Conservation (phyloP, 2,888 invertebrate species). For the Hypomecis atomaria region DNA sequence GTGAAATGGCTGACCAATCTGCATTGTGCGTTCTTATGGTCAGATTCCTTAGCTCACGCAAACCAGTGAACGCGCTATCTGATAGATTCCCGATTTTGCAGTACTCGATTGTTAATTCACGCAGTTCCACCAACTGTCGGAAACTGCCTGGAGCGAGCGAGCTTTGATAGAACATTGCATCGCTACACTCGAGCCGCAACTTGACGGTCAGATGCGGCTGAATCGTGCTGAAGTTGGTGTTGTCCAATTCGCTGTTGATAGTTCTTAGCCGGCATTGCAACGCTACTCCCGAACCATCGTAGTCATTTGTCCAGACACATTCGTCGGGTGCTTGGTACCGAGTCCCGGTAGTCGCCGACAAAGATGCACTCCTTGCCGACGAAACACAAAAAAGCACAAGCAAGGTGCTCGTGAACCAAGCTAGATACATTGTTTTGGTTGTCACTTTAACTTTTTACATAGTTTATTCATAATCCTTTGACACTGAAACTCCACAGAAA, state of each 20-base stretch:
- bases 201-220: constrained; percentile 92
- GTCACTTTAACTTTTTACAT: constrained; percentile 76
- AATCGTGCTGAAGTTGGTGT: constrained; percentile 92
- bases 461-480: constrained; percentile 70
- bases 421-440: constrained; percentile 73
- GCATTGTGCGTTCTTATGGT: constrained; percentile 93
- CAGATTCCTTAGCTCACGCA: constrained; percentile 90
- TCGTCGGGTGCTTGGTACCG: constrained; percentile 93
- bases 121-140: constrained; percentile 89
- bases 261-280: constrained; percentile 90
- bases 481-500: constrained; percentile 71
- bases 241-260: constrained; percentile 92
- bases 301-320: constrained; percentile 91
- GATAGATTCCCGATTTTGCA: constrained; percentile 93
- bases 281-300: constrained; percentile 87
- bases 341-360: constrained; percentile 81
- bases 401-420: constrained; percentile 71
- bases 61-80: constrained; percentile 92
- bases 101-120: constrained; percentile 91
- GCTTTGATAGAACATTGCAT: constrained; percentile 92
- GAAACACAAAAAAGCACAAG: constrained; percentile 74
- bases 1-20: constrained; percentile 92
- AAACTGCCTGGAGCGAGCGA: constrained; percentile 91
- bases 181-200: constrained; percentile 91
- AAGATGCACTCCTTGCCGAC: constrained; percentile 75